Evolutionary conservation across 2,888 invertebrate genomes (phyloP).

Genomic region (Tenthredo mesomela): DNA sequence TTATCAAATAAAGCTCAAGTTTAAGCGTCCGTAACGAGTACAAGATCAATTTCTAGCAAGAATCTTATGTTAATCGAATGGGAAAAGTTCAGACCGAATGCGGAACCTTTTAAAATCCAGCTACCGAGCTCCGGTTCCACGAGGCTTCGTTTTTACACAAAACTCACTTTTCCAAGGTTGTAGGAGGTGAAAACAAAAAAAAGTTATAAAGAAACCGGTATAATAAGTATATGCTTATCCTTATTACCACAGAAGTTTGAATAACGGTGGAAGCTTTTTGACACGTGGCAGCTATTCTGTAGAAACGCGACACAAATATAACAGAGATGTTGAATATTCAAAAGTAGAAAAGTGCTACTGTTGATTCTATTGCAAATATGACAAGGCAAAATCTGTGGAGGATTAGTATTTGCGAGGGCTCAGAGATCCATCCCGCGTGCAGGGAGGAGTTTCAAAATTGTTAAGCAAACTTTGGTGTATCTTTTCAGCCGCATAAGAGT

Average conservation of each 20-base stretch:
- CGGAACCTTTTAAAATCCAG: no score
- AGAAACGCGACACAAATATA: not conserved
- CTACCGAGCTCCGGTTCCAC: no score
- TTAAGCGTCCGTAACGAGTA: no score
- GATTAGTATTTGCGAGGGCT: not conserved
- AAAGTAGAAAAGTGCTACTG: not conserved
- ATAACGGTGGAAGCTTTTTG: not conserved
- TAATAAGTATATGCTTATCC: not conserved
- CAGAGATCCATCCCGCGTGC: not conserved
- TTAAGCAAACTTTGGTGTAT: not conserved
- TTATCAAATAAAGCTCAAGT: no score
- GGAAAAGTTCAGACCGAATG: no score
- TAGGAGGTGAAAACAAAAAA: no score
- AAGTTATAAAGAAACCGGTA: no score
- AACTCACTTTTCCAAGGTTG: no score
- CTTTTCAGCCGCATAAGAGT: not conserved
- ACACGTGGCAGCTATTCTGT: not conserved
- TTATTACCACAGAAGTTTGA: not conserved
- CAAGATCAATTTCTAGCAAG: no score
- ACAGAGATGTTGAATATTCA: not conserved
- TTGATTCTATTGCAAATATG: not conserved
- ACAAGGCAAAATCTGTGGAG: not conserved
- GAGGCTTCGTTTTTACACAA: no score
- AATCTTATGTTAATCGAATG: no score
- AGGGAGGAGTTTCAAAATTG: not conserved